A percentile compares a stretch with the other conserved stretches of the same genome.
Conservation (phyloP, 2,888 invertebrate genomes). For the Crematogaster levior region DNA sequence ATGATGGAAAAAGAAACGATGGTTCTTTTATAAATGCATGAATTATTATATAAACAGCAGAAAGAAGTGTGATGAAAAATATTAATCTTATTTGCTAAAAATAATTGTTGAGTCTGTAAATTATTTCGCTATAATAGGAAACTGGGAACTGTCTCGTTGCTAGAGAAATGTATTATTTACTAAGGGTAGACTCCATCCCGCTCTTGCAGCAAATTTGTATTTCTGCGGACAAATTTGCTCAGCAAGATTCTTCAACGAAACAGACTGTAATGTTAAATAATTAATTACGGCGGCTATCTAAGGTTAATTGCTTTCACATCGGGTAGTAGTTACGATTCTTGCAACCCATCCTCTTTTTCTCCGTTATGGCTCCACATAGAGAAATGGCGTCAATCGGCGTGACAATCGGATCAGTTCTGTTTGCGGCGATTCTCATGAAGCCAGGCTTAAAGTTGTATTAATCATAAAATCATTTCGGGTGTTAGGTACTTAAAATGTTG, state of each 20-base stretch:
- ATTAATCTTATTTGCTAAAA: constrained; percentile 5
- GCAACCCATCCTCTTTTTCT: background rate
- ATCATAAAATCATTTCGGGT: too few species aligned
- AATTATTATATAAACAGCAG: background rate
- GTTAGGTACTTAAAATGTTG: too few species aligned
- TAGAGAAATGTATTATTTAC: constrained; percentile 10
- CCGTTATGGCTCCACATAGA: background rate
- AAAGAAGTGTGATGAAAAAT: background rate
- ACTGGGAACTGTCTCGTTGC: background rate
- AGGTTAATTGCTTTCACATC: constrained; percentile 2
- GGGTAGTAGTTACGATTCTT: background rate
- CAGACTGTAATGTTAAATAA: background rate
- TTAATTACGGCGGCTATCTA: background rate
- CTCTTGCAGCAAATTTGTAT: background rate
- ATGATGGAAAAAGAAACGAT: background rate
- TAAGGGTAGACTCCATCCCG: background rate
- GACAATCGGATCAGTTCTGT: constrained; percentile 39
- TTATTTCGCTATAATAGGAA: constrained; percentile 4
- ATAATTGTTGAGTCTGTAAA: constrained; percentile 16
- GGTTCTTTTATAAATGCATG: background rate
- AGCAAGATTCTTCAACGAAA: background rate
- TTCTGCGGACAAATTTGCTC: background rate
- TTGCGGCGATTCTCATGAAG: too few species aligned
- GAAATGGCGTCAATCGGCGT: background rate
- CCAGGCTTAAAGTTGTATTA: too few species aligned